phyloP scores from a whole-genome alignment of 1,140 invertebrate genomes.

The Hetaerina americana region DNA sequence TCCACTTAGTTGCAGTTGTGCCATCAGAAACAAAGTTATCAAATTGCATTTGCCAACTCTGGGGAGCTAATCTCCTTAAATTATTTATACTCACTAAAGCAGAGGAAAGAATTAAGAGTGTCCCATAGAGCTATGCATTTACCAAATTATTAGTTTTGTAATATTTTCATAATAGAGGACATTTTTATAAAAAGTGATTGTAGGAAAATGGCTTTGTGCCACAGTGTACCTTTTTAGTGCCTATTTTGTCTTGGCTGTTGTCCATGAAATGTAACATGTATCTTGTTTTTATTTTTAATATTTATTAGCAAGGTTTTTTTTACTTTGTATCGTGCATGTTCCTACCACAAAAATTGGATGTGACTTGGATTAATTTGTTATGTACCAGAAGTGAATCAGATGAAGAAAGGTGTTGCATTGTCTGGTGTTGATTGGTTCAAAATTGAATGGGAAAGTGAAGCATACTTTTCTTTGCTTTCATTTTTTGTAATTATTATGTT shows the following conservation, averaged over 20 bases:
- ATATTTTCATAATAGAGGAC: not conserved
- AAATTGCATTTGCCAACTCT: not conserved
- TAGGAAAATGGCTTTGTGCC: not conserved
- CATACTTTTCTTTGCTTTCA: too few species aligned
- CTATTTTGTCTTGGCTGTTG: not conserved
- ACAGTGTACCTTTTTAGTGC: not conserved
- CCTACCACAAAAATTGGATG: not conserved
- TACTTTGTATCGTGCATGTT: not conserved
- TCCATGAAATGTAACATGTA: not conserved
- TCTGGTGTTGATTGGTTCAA: too few species aligned
- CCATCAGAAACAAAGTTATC: not conserved
- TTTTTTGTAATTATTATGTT: too few species aligned
- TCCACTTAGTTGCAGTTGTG: not conserved
- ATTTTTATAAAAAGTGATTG: not conserved
- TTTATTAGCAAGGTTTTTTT: not conserved
- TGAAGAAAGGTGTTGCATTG: too few species aligned
- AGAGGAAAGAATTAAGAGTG: not conserved
- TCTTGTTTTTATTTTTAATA: not conserved
- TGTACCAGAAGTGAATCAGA: too few species aligned
- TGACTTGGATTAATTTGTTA: not conserved
- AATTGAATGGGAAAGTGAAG: too few species aligned
- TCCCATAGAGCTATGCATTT: not conserved
- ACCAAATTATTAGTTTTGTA: not conserved
- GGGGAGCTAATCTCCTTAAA: not conserved
- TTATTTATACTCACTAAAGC: not conserved